These are phyloP conservation scores for Euleptes europaea DNA, from an alignment of 2,113 vertebrate species.

Conservation along the genomic window DNA sequence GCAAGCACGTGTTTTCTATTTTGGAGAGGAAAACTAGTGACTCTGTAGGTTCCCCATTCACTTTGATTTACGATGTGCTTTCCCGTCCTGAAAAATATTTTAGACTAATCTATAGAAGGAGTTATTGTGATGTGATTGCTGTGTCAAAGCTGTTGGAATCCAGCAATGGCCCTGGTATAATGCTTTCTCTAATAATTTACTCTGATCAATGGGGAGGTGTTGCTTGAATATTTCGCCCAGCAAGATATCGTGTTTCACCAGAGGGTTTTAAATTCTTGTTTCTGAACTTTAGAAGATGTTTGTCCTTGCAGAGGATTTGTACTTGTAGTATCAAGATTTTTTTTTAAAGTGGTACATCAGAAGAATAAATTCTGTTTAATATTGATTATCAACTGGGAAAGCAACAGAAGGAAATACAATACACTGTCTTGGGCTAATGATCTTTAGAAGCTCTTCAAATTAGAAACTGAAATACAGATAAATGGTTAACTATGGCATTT, in stretches of 20 bases:
- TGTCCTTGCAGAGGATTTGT: slow-evolving; percentile 10
- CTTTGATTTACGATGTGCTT: slow-evolving; percentile 49
- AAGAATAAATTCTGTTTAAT: slow-evolving; percentile 8
- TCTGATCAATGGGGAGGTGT: slow-evolving; percentile 17
- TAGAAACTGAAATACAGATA: not conserved
- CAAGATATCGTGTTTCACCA: slow-evolving; percentile 31
- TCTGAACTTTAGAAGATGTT: not conserved
- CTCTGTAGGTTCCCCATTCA: slow-evolving; percentile 31
- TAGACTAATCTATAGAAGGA: slow-evolving; percentile 25
- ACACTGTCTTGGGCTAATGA: not conserved
- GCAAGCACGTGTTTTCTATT: slow-evolving; percentile 3
- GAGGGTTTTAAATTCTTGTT: slow-evolving; percentile 18
- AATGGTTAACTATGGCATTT: not conserved
- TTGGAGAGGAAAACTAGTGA: slow-evolving; percentile 11
- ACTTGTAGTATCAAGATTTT: not conserved
- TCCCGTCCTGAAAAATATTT: slow-evolving; percentile 47
- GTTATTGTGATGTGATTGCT: slow-evolving; percentile 43
- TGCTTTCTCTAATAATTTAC: slow-evolving; percentile 39
- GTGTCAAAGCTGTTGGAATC: slow-evolving; percentile 31
- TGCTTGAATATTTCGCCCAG: slow-evolving; percentile 36
- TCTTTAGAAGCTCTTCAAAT: not conserved
- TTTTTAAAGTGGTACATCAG: slow-evolving; percentile 9
- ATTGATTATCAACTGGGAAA: not conserved
- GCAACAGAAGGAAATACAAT: not conserved
- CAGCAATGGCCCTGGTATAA: slow-evolving; percentile 7